Evolutionary conservation across 1,140 invertebrate species (phyloP).

Genomic region (Cotesia glomerata): DNA sequence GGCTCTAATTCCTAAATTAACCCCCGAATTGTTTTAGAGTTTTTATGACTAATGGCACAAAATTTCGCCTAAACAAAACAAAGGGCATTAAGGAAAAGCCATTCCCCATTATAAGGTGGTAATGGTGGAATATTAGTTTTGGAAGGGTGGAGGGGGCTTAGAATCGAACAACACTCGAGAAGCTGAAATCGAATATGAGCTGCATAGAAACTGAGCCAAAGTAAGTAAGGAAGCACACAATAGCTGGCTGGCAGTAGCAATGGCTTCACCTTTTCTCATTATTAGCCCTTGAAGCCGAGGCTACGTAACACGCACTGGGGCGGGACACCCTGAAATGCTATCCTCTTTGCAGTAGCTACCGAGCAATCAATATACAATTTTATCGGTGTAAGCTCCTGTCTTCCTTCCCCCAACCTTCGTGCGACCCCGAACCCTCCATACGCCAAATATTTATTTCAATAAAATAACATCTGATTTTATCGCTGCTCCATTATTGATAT

Average conservation of each 20-base stretch:
- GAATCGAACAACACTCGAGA: not conserved
- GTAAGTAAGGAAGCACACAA: slow-evolving; percentile 42
- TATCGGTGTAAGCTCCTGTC: too few relatives aligned
- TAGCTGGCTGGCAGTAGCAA: slow-evolving; percentile 29
- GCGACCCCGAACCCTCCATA: too few relatives aligned
- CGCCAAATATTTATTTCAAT: not conserved
- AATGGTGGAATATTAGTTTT: too few relatives aligned
- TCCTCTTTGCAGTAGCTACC: not conserved
- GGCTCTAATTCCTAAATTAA: too few relatives aligned
- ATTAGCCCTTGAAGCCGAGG: slow-evolving; percentile 39
- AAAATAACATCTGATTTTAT: too few relatives aligned
- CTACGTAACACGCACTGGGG: slow-evolving; percentile 13
- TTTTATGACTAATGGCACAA: too few relatives aligned
- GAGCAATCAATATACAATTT: not conserved
- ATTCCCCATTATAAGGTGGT: too few relatives aligned
- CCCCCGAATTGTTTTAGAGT: too few relatives aligned
- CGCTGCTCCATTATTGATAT: too few relatives aligned
- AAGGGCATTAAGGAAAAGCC: too few relatives aligned
- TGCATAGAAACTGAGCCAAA: slow-evolving; percentile 41
- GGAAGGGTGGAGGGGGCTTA: too few relatives aligned
- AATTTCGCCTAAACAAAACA: too few relatives aligned
- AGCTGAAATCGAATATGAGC: slow-evolving; percentile 53
- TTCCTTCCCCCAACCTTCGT: not conserved
- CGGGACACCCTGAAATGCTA: not conserved
- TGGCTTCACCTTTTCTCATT: slow-evolving; percentile 46